Percentiles rank a stretch among this genome's conserved stretches.
Conservation (phyloP, 2,113 vertebrate genomes). For the Trematomus loennbergii region DNA sequence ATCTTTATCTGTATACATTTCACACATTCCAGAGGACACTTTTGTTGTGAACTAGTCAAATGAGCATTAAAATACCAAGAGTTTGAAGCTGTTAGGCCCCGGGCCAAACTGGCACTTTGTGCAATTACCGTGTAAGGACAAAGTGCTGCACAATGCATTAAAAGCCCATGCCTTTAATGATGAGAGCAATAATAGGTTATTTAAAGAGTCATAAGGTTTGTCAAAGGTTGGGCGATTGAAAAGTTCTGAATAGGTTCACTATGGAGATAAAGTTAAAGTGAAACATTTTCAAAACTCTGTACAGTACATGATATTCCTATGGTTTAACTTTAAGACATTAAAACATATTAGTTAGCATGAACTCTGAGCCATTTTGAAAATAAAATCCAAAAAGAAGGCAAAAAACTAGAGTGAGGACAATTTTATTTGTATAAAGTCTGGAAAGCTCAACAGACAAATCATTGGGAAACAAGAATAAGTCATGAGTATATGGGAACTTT, state of each 20-base stretch:
- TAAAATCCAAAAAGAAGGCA: too few relatives aligned
- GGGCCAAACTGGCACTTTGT: constrained; percentile 10
- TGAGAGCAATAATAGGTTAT: neutral
- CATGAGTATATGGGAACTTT: too few relatives aligned
- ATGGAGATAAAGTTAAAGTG: neutral
- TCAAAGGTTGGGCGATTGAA: neutral
- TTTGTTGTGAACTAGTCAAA: constrained; percentile 12
- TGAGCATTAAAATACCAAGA: neutral
- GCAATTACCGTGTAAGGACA: constrained; percentile 6
- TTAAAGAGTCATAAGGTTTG: constrained; percentile 4
- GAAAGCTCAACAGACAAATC: too few relatives aligned
- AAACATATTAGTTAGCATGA: too few relatives aligned
- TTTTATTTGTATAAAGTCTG: too few relatives aligned
- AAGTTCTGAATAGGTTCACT: neutral
- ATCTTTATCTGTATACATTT: constrained; percentile 14
- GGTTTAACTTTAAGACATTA: too few relatives aligned
- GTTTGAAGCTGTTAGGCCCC: neutral
- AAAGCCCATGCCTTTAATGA: neutral
- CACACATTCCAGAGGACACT: constrained; percentile 21
- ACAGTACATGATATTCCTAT: too few relatives aligned
- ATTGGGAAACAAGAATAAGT: too few relatives aligned
- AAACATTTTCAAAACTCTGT: too few relatives aligned
- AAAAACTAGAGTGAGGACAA: too few relatives aligned
- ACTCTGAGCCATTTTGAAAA: too few relatives aligned
- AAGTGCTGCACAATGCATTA: neutral